Percentiles rank a stretch among this genome's conserved stretches.
Conservation (phyloP, 2,797 vertebrate genomes). For the Gymnoscopelus microlampas region DNA sequence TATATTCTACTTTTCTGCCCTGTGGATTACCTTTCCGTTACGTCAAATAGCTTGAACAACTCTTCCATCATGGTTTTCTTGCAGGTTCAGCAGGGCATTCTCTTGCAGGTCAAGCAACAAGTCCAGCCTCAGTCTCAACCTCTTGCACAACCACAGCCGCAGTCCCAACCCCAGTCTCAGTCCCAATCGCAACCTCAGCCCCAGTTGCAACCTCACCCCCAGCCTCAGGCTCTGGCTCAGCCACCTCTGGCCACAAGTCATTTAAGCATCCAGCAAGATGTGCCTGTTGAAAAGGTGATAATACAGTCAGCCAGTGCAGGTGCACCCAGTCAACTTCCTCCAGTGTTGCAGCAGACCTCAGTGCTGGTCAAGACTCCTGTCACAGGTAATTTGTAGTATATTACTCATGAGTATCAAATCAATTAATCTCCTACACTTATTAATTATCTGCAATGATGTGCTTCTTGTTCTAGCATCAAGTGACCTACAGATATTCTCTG, state of each 20-base stretch:
- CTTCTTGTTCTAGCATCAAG: slow-evolving; percentile 69
- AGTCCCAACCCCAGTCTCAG: slow-evolving; percentile 8
- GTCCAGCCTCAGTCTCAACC: slow-evolving; percentile 54
- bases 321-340: slow-evolving; percentile 70
- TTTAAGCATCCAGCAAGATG: slow-evolving; percentile 84
- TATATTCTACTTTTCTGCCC: too few relatives aligned
- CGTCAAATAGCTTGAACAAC: background rate
- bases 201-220: slow-evolving; percentile 14
- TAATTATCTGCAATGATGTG: slow-evolving; percentile 10
- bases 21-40: too few relatives aligned
- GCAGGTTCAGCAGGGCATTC: slow-evolving; percentile 88
- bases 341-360: slow-evolving; percentile 81
- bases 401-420: background rate
- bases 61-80: slow-evolving; percentile 14
- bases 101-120: slow-evolving; percentile 87
- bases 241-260: slow-evolving; percentile 76
- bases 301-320: slow-evolving; percentile 62
- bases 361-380: slow-evolving; percentile 82
- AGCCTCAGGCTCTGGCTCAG: slow-evolving; percentile 42
- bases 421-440: background rate
- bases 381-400: slow-evolving; percentile 61
- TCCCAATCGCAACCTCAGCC: slow-evolving; percentile 28
- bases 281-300: slow-evolving; percentile 70
- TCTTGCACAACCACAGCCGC: background rate
- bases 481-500: slow-evolving; percentile 82